Conservation (phyloP, 2,113 vertebrate species). For the Agelaius tricolor region DNA sequence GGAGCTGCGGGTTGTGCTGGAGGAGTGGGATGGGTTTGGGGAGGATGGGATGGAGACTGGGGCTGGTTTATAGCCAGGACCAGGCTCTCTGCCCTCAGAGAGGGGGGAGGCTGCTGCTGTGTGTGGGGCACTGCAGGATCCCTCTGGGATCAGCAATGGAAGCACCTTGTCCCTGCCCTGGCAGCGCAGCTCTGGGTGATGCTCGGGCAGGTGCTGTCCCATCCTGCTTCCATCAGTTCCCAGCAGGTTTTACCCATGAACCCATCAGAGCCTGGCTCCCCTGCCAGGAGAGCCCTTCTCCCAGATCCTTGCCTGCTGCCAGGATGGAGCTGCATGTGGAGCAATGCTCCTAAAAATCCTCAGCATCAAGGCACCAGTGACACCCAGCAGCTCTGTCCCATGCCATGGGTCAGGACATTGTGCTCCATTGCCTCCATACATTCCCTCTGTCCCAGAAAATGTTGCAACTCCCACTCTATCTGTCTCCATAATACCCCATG, state of each 20-base stretch:
- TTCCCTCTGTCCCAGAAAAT: background rate
- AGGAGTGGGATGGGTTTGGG: background rate
- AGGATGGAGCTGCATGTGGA: background rate
- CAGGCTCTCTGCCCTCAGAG: fast-evolving
- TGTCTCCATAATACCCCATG: background rate
- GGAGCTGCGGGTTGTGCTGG: background rate
- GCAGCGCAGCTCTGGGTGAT: fast-evolving
- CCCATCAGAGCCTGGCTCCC: background rate
- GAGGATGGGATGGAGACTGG: background rate
- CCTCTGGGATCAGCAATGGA: background rate
- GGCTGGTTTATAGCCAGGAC: background rate
- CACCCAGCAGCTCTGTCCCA: background rate
- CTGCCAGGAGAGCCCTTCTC: background rate
- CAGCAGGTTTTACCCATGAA: background rate
- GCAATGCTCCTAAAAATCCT: background rate
- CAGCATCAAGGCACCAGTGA: background rate
- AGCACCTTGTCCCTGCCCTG: fast-evolving
- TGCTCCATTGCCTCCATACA: background rate
- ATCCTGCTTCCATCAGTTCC: background rate
- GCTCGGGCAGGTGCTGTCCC: background rate
- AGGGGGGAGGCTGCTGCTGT: background rate
- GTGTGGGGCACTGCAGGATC: background rate
- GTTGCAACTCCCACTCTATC: background rate
- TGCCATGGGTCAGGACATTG: background rate
- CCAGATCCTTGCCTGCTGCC: background rate